Evolutionary conservation across 2,888 invertebrate species (phyloP).

Genomic region (Cryptocephalus moraei): DNA sequence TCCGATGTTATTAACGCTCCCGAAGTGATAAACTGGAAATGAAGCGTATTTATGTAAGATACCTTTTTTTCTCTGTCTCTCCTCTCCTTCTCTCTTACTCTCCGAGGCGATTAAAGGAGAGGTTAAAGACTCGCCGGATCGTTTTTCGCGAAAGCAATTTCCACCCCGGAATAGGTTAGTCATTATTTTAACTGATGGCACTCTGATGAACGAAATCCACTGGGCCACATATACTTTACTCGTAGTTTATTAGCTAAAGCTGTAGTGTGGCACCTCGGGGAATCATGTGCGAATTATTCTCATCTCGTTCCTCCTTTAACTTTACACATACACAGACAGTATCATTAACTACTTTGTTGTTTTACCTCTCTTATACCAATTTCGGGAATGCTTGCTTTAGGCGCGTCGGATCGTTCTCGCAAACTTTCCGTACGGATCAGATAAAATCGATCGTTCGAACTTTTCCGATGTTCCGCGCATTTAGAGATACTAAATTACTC

Average conservation of each 20-base stretch:
- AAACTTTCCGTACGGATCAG: background rate
- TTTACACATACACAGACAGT: slow-evolving; percentile 22
- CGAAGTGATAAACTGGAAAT: no score
- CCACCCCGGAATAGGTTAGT: background rate
- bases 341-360: slow-evolving; percentile 32
- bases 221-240: background rate
- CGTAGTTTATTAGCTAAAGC: slow-evolving; percentile 5
- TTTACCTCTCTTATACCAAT: slow-evolving; percentile 20
- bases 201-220: background rate
- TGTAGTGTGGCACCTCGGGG: slow-evolving; percentile 17
- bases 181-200: background rate
- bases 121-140: no score
- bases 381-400: slow-evolving; percentile 13
- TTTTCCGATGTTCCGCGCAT: no score
- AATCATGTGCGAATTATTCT: slow-evolving; percentile 26
- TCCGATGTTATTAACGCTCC: no score
- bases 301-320: slow-evolving; percentile 29
- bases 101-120: no score
- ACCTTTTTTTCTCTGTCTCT: no score
- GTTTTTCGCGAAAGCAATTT: no score
- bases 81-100: no score
- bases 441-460: background rate
- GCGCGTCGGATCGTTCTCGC: slow-evolving; percentile 11
- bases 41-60: no score
- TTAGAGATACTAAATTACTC: no score